Evolutionary conservation across 2,888 invertebrate species (phyloP), one percentile per base, ranked within the genome.

Genomic region (Eledone cirrhosa): DNA sequence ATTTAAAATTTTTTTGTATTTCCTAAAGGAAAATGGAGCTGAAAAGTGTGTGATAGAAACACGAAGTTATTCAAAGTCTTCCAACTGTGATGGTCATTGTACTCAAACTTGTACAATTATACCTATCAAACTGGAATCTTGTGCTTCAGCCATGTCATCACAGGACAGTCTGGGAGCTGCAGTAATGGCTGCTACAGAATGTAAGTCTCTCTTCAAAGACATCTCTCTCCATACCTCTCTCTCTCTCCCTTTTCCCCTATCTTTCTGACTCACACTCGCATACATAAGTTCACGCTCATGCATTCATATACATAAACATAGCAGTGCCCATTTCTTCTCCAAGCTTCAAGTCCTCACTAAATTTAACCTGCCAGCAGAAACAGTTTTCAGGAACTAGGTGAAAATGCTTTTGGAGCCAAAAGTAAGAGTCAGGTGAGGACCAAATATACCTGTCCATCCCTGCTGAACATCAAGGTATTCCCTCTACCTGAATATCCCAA

Each of bases 31-130:
- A 78, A 86, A 86, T 80, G 88, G 88, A 14, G 88, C 88, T 78
- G 89, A 89, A 81, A 88, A 87, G 63, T 89, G 89, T 80, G 86
- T 89, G 24, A 87, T 89, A 33, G 89, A 89, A 84, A 88, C 88
- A 0, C 82, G 88, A 74, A 85, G 85, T 63, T 84, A 87, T 29
- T 82, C 83, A 72, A 85, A 86, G 59, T 78, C 85, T n/a, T 83
- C 82, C 29, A 86, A 87, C 65, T 87, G 86, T 82, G 83, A 85
- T 69, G 87, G 86, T 16, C 86, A 85, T 53, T 88, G 87, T 80
- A 85, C 86, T 0, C 87, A 88, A 80, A 87, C 86, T 0, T 88
- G 88, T 79, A 86, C 87, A 16, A 85, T 87, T 19, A 85, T 86
- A 27, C 87, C 87, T 0, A 84, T 87, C 79, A 85, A 86, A 77